These are phyloP conservation scores for Drosophila acutilabella DNA, from an alignment of 2,888 invertebrate species.

Conservation along the genomic window DNA sequence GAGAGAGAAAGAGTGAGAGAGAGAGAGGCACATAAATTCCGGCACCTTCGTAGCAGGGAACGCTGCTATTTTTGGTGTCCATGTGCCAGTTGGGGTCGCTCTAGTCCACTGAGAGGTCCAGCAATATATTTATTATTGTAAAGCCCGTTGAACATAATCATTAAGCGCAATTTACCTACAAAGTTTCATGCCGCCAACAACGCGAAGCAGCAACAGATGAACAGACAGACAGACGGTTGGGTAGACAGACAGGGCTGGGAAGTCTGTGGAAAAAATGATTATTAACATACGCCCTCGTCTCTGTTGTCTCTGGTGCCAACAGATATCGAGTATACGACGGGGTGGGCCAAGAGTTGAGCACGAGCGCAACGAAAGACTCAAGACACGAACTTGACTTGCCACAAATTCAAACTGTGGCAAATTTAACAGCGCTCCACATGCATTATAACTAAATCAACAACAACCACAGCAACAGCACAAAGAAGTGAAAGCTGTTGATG, in stretches of 20 bases:
- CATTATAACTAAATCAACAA: slow-evolving; percentile 69
- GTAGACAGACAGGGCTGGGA: neutral
- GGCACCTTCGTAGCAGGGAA: slow-evolving; percentile 56
- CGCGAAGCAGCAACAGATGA: slow-evolving; percentile 10
- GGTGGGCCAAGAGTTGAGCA: slow-evolving; percentile 68
- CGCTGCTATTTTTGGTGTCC: slow-evolving; percentile 61
- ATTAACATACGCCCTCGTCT: slow-evolving; percentile 71
- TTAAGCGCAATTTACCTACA: slow-evolving; percentile 81
- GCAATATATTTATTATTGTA: slow-evolving; percentile 71
- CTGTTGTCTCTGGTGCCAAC: neutral
- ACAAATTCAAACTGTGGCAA: slow-evolving; percentile 76
- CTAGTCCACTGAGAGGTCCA: slow-evolving; percentile 11
- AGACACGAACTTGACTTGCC: slow-evolving; percentile 81
- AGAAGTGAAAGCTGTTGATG: slow-evolving; percentile 32
- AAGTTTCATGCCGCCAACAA: slow-evolving; percentile 76
- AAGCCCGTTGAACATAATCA: slow-evolving; percentile 77
- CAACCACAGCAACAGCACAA: slow-evolving; percentile 43
- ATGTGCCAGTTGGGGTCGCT: slow-evolving; percentile 13
- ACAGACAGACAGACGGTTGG: neutral
- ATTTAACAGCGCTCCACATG: slow-evolving; percentile 60
- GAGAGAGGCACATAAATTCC: slow-evolving; percentile 62
- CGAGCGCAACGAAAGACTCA: slow-evolving; percentile 77
- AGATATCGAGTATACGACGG: neutral
- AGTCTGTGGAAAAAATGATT: slow-evolving; percentile 64
- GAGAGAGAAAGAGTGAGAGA: slow-evolving; percentile 6